Base-by-base conservation (phyloP, 2,113 vertebrate genomes). In the Petrocephalus zakoni region DNA sequence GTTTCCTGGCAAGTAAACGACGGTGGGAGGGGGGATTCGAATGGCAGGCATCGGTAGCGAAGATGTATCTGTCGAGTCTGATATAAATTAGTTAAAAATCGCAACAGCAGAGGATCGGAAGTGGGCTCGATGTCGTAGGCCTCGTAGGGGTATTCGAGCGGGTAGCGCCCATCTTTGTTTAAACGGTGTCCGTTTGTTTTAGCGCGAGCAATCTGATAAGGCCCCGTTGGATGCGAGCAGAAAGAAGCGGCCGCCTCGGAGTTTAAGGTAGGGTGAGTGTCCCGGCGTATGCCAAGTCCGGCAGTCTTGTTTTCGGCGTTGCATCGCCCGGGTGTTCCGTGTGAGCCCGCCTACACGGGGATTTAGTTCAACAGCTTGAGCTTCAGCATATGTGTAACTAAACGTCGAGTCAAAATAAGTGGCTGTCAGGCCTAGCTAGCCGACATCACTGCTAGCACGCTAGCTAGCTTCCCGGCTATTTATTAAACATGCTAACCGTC, bases 11-110 rank as follows among this genome's bases (percentile, higher is more conserved):
- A 91, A 51, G 85, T 46, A 91, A 91, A 85, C 72, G 91, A 92
- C 91, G 91, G 93, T 94, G 94, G 95, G 94, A 94, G 94, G 94
- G 93, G 94, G 91, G 90, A 92, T 93, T 92, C 94, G 94, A 95
- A 95, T 95, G 95, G 94, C 93, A 93, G 94, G 87, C 94, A 93
- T 89, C 88, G 85, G 89, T 92, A 92, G 89, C 88, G 89, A 89
- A 91, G 91, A 90, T 90, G 92, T 90, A 92, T 93, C 94, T 92
- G 92, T 94, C 89, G 89, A 93, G 68, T 88, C 25, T 88, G 55
- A 68, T 81, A 58, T 75, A 84, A 87, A 56, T 68, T 86, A 87
- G 81, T 87, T 49, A 51, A 84, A 85, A 42, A 78, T 87, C 25
- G 46, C 34, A 78, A 53, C 85, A 75, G 51, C 64, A 29, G n/a